Evolutionary conservation across 1,140 invertebrate genomes (phyloP).

Genomic region (Pachypsylla venusta): DNA sequence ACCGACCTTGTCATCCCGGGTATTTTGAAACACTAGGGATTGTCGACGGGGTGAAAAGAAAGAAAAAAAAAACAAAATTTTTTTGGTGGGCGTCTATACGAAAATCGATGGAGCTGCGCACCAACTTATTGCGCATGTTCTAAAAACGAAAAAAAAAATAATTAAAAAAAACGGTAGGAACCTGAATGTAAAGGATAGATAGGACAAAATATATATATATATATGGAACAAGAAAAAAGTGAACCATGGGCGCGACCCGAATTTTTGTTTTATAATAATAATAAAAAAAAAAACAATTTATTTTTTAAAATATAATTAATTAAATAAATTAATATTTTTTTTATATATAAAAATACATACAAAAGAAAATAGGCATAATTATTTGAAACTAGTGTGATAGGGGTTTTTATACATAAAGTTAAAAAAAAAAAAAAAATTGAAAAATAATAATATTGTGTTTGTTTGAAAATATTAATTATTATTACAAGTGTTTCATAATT

Average conservation of each 20-base stretch:
- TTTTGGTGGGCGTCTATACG: conserved; percentile 7
- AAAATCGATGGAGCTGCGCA: conserved; percentile 7
- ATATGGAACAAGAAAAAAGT: neutral
- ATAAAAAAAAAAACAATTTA: neutral
- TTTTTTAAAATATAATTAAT: neutral
- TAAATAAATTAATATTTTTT: conserved; percentile 2
- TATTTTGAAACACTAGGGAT: conserved; percentile 9
- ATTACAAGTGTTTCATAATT: too few species aligned
- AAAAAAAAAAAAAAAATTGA: too few species aligned
- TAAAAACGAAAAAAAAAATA: neutral
- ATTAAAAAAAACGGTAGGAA: neutral
- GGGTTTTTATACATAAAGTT: too few species aligned
- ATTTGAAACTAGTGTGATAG: conserved; percentile 9
- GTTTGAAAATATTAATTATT: too few species aligned
- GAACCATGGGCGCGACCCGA: conserved; percentile 8
- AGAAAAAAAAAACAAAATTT: conserved; percentile 4
- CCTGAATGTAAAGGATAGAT: conserved; percentile 2
- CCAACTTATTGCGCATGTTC: neutral
- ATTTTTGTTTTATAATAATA: conserved; percentile 8
- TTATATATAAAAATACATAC: too few species aligned
- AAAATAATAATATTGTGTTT: too few species aligned
- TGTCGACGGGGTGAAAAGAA: conserved; percentile 4
- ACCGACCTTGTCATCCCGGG: conserved; percentile 8
- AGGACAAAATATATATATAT: neutral
- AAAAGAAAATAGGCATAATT: too few species aligned